Conservation (phyloP, 2,113 vertebrate species). For the Apus apus region DNA sequence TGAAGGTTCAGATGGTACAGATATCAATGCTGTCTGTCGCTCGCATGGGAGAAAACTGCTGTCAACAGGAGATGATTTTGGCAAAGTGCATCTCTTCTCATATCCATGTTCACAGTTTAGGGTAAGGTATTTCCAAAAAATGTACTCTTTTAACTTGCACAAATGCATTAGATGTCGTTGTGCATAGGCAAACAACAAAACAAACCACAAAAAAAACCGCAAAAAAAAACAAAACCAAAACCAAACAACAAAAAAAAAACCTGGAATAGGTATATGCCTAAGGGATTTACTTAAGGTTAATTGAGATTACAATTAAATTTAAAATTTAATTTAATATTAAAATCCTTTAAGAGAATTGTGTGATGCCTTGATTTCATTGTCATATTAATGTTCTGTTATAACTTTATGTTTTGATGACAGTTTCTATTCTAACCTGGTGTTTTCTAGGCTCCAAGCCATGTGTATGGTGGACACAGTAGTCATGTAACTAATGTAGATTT, state of each 20-base stretch:
- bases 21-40: slow-evolving; percentile 92
- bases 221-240: too few relatives aligned
- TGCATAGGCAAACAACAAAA: not conserved
- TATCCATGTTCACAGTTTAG: slow-evolving; percentile 94
- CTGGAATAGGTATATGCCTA: not conserved
- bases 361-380: not conserved
- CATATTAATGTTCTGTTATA: not conserved
- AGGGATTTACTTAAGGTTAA: not conserved
- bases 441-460: slow-evolving; percentile 90
- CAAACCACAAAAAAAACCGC: not conserved
- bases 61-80: slow-evolving; percentile 94
- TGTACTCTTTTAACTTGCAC: not conserved
- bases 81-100: slow-evolving; percentile 96
- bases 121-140: slow-evolving; percentile 74
- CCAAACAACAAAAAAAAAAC: not conserved
- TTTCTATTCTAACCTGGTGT: not conserved
- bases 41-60: slow-evolving; percentile 87
- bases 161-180: not conserved
- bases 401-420: not conserved
- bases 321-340: not conserved
- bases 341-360: not conserved
- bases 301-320: not conserved
- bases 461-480: slow-evolving; percentile 94
- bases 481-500: slow-evolving; percentile 98
- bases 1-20: slow-evolving; percentile 95